Percentiles rank a stretch among this genome's conserved stretches.
These are phyloP conservation scores for Micromys minutus DNA, from an alignment of 2,113 vertebrate genomes.

Conservation along the genomic window DNA sequence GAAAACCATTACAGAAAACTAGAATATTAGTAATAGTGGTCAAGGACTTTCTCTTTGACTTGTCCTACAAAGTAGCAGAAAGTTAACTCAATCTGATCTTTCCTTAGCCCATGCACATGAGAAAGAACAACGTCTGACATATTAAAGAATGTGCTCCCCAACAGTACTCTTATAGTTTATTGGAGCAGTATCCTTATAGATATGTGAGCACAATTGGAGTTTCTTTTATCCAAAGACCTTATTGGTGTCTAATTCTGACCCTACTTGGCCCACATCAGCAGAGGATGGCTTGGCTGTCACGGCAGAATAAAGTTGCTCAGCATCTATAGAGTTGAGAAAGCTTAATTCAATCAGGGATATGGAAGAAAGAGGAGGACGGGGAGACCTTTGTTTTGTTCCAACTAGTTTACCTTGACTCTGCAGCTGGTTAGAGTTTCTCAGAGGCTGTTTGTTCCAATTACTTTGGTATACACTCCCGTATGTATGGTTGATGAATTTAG, in stretches of 20 bases:
- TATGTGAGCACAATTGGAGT: not conserved
- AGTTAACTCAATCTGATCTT: not conserved
- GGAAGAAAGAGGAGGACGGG: constrained; percentile 7
- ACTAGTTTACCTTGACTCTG: constrained; percentile 71
- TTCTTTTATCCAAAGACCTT: not conserved
- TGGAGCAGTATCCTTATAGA: not conserved
- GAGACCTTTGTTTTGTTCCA: constrained; percentile 59
- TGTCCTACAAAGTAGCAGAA: not conserved
- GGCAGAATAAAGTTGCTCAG: constrained; percentile 27
- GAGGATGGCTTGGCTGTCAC: not conserved
- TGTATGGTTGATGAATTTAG: constrained; percentile 75
- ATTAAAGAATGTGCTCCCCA: too few species aligned
- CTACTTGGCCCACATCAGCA: not conserved
- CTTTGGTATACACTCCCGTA: constrained; percentile 72
- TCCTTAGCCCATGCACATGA: not conserved
- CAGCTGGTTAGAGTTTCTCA: constrained; percentile 60
- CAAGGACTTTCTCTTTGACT: not conserved
- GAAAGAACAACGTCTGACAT: too few species aligned
- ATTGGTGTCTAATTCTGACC: not conserved
- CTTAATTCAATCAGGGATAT: constrained; percentile 41
- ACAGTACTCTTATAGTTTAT: not conserved
- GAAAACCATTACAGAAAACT: not conserved
- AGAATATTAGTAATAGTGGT: not conserved
- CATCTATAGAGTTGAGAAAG: constrained; percentile 39
- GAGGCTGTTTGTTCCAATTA: constrained; percentile 78